Evolutionary conservation across 2,113 vertebrate species (phyloP), one percentile per base, ranked within the genome.

Genomic region (Ptychochromis oligacanthus): DNA sequence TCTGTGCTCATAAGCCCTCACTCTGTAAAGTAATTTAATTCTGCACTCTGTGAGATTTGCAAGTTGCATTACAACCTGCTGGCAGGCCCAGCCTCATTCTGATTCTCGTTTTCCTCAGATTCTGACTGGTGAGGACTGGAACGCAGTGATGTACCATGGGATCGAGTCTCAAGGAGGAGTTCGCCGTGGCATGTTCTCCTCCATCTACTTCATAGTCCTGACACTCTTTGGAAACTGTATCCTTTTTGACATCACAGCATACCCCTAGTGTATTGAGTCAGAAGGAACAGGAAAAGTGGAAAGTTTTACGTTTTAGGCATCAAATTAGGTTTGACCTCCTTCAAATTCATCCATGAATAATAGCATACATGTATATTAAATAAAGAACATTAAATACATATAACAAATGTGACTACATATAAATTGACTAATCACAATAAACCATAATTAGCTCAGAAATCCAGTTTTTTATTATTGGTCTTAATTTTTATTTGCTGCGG

Each of bases 201-300:
- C 97, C 5, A 94, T 99, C 79, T 99, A 99, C 93, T 99, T 99
- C 95, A 99, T 99, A 0, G 96, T 99, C 76, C 95, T 99, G 81
- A 99, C 98, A 0, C 94, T 99, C 7, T 99, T 99, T 34, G 98
- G 98, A 82, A 99, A 99, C 95, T 99, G 98, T 99, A 99, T 99
- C 98, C 97, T 98, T 93, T 57, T 7, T 18, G 9, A 65, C 59
- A 38, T 26, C 14, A 36, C 43, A 34, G 4, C 26, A n/a, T n/a
- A n/a, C n/a, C n/a, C n/a, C n/a, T n/a, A n/a, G n/a, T n/a, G n/a
- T n/a, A n/a, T n/a, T n/a, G n/a, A n/a, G n/a, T n/a, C n/a, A n/a
- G n/a, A n/a, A n/a, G n/a, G n/a, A n/a, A n/a, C n/a, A n/a, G n/a
- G n/a, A n/a, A n/a, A n/a, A n/a, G n/a, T n/a, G n/a, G n/a, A n/a